Evolutionary conservation across 2,888 invertebrate species (phyloP).

Genomic region (Sphecodes monilicornis): DNA sequence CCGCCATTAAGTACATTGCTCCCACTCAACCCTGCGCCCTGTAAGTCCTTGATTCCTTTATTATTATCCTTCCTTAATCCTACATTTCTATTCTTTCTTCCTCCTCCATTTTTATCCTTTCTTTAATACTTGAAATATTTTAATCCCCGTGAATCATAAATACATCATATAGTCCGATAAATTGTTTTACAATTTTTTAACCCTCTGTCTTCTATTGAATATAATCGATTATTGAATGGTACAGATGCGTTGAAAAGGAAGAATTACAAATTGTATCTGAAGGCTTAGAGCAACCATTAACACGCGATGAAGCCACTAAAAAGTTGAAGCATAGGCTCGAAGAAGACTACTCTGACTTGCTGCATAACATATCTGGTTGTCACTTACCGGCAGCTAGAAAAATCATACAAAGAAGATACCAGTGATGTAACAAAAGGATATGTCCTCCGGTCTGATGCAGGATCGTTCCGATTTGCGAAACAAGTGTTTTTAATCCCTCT

Average conservation of each 20-base stretch:
- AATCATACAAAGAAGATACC: constrained; percentile 85
- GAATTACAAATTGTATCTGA: constrained; percentile 85
- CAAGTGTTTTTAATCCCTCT: not conserved
- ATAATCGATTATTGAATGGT: constrained; percentile 32
- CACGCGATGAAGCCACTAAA: constrained; percentile 79
- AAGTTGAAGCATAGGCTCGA: constrained; percentile 79
- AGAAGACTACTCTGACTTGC: constrained; percentile 81
- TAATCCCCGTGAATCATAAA: not conserved
- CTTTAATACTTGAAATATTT: not conserved
- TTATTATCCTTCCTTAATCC: not conserved
- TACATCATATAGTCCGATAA: not conserved
- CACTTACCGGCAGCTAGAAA: constrained; percentile 85
- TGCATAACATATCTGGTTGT: constrained; percentile 86
- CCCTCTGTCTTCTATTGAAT: not conserved
- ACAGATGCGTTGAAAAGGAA: constrained; percentile 86
- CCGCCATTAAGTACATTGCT: constrained; percentile 82
- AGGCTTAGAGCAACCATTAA: constrained; percentile 82
- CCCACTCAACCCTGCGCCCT: constrained; percentile 85
- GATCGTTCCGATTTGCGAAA: constrained; percentile 21
- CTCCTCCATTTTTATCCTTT: not conserved
- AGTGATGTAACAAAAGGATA: constrained; percentile 71
- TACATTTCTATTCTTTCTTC: not conserved
- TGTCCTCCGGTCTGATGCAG: not conserved
- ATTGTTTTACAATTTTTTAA: not conserved
- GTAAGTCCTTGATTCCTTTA: constrained; percentile 77